Base-by-base conservation (phyloP, 2,888 invertebrate species). In the Sympetrum striolatum region DNA sequence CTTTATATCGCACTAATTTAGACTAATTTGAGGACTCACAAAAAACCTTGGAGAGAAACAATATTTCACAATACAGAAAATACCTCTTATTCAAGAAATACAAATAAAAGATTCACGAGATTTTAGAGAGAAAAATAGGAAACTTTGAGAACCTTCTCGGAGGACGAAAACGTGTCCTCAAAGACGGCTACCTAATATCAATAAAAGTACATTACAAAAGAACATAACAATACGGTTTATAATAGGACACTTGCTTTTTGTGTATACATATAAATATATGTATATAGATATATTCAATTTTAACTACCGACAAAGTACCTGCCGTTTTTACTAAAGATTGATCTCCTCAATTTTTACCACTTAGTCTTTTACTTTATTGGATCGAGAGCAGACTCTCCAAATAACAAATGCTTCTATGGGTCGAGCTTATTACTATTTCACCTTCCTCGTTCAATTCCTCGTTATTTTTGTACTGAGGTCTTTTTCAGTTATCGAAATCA, bases 231-330 rank as follows among this genome's bases (percentile, higher is more conserved):
- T 91, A 91, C 90, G 91, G 91, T 91, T 91, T 91, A 91, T 91
- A 91, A 90, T 91, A 92, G 91, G 91, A 92, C 91, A 91, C 91
- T 91, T 91, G 91, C 91, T 91, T 91, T 90, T 90, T 82, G 80
- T 91, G 90, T 91, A 90, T 90, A 92, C 91, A 91, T 91, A 92
- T 91, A 91, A 90, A 91, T 91, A 91, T 91, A 91, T 91, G 91
- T 91, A 92, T 90, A 91, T 91, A 92, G 91, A 92, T 91, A 91
- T 90, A 81, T 91, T 91, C 91, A 91, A 90, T 90, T 91, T 91
- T 92, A 91, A 91, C 92, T 92, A 92, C 92, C 92, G 91, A 92
- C 90, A 91, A 91, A 80, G 90, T 91, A 39, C 90, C 90, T 91
- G 90, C 91, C 91, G 91, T 91, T 58, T 81, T 90, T 79, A 90